Base-by-base conservation (phyloP, 2,888 invertebrate genomes). In the Lithophane leautieri region DNA sequence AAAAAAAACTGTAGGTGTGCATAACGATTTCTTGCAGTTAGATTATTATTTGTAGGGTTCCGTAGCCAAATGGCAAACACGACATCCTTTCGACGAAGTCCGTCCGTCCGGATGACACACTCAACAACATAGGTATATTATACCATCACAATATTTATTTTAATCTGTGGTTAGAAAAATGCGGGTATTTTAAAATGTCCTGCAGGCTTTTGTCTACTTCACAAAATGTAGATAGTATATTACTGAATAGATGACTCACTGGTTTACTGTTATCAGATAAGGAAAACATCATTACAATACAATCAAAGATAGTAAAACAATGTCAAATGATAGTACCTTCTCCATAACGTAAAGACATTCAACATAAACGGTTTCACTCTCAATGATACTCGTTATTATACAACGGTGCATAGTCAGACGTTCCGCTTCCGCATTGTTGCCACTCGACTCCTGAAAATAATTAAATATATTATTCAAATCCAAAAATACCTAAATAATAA, bases 351-450 rank as follows among this genome's bases (percentile, higher is more conserved):
- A 98, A 71, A 99, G 97, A 94, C 98, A 98, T 94, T 98, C 98
- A 63, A 99, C 98, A 93, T 99, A 99, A 85, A 98, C 98, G 69
- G 98, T 98, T 95, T 99, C 99, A 93, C 99, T 99, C 89, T 99
- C 98, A 88, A 99, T 98, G 85, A 99, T 99, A 91, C 98, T 99
- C 87, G 97, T 97, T 81, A 99, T 97, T 90, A 99, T 98, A 91
- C 98, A 98, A 89, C 98, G 98, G 90, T 98, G 98, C 98, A 99
- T 98, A 70, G 98, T 98, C 79, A 98, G 97, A 85, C 98, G 97
- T 92, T 98, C 98, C 22, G 98, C 97, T 89, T 98, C 98, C 63
- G 97, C 97, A 94, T 97, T 97, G 89, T 96, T 97, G 89, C 94
- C 96, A 78, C 82, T 94, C 2, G 95, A 93, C 82, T 96, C 96